Evolutionary conservation across 2,113 vertebrate genomes (phyloP), one percentile per base, ranked within the genome.

Genomic region (Channa maculata): DNA sequence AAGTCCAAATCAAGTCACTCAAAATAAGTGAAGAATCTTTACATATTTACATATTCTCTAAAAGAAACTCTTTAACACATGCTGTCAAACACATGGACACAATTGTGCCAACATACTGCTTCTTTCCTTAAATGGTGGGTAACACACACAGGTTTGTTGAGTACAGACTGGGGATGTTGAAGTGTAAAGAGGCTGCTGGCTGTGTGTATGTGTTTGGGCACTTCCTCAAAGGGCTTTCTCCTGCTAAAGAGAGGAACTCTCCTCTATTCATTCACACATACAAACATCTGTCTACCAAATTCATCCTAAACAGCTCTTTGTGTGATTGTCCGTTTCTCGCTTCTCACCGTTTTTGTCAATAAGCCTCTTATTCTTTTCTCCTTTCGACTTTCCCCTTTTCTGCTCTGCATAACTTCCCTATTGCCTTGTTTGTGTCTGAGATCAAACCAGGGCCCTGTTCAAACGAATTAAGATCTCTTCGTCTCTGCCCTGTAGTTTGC

Each of bases 251-350:
- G 65, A 68, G 64, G 38, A 54, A 74, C 65, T 76, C 65, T 73
- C 34, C 6, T 74, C 52, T 38, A 66, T 49, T 66, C 71, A 79
- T 67, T 76, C 33, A 52, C 50, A 41, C 73, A 82, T 73, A 85
- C 0, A 62, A 67, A 88, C 80, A 80, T 91, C 88, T 92, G 79
- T 87, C 68, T 60, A 77, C 83, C 84, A 83, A 79, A 82, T 77
- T 59, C 66, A 82, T 77, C 24, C 36, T 79, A 34, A 48, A 43
- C 46, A 45, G 62, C 37, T 50, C 34, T 61, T 14, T 58, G 36
- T 76, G 63, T 52, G 51, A 15, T 3, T 4, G 59, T 88, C 85
- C 82, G 83, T 41, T 3, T 48, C 6, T 45, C 11, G 36, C 58
- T 15, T 39, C 8, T 49, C 9, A 33, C 5, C 14, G 3, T 2